A percentile compares a stretch with the other conserved stretches of the same genome.
Evolutionary conservation across 2,113 vertebrate genomes (phyloP).

Genomic region (Dromiciops gliroides): DNA sequence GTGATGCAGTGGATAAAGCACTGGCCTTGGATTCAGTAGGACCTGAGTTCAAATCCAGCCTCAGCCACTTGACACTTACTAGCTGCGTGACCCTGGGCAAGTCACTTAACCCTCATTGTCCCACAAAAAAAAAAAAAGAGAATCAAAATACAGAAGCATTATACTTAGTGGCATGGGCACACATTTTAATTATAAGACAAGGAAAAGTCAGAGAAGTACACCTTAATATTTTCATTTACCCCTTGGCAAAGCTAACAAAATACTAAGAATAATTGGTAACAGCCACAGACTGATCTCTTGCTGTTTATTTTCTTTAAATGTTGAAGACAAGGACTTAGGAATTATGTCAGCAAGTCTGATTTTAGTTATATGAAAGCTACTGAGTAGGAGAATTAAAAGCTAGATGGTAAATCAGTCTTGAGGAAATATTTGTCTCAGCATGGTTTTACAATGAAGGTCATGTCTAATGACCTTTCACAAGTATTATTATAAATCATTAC

Average conservation of each 20-base stretch:
- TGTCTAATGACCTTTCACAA: slow-evolving; percentile 71
- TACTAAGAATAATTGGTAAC: slow-evolving; percentile 14
- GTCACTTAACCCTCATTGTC: no score
- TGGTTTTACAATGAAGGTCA: slow-evolving; percentile 62
- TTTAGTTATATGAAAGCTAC: slow-evolving; percentile 71
- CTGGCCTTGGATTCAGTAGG: no score
- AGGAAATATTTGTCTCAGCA: slow-evolving; percentile 71
- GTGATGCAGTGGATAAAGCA: no score
- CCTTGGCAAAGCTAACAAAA: not conserved
- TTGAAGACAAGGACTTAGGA: slow-evolving; percentile 56
- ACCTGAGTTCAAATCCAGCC: no score
- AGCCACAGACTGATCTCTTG: not conserved
- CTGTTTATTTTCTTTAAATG: slow-evolving; percentile 38
- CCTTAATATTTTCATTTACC: slow-evolving; percentile 11
- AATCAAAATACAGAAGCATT: slow-evolving; percentile 12
- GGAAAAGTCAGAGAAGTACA: slow-evolving; percentile 31
- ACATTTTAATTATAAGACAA: slow-evolving; percentile 18
- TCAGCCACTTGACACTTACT: no score
- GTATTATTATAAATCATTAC: slow-evolving; percentile 73
- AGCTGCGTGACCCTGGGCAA: no score
- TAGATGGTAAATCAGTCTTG: slow-evolving; percentile 73
- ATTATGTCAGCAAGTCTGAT: slow-evolving; percentile 53
- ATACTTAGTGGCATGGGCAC: not conserved
- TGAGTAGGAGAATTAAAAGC: slow-evolving; percentile 55
- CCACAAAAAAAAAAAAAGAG: no score